These are phyloP conservation scores for Chloromyia formosa DNA, from an alignment of 2,888 invertebrate species.

Conservation along the genomic window DNA sequence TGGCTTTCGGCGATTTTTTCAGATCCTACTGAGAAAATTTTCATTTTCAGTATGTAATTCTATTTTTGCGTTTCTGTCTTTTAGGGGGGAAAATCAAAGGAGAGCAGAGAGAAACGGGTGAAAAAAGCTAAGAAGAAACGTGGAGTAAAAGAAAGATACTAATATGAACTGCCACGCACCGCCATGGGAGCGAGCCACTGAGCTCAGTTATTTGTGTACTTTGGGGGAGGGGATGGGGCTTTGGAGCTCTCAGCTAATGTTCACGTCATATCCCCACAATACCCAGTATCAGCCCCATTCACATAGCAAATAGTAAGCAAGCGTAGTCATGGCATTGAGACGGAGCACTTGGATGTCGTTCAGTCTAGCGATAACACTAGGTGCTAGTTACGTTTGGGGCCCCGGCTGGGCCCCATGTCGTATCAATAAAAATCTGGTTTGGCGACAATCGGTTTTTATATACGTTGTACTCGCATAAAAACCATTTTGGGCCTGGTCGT, in stretches of 20 bases:
- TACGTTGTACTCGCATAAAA: too few relatives aligned
- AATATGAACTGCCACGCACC: constrained; percentile 15
- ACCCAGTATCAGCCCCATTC: neutral
- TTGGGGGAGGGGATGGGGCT: neutral
- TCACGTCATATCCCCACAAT: constrained; percentile 12
- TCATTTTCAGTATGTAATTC: neutral
- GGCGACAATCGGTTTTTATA: too few relatives aligned
- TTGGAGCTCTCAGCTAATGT: constrained; percentile 18
- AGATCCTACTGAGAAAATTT: neutral
- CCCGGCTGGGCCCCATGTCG: too few relatives aligned
- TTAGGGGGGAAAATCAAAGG: constrained; percentile 12
- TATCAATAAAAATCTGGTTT: too few relatives aligned
- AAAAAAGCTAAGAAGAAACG: constrained; percentile 26
- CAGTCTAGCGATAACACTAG: too few relatives aligned
- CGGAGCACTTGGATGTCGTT: too few relatives aligned
- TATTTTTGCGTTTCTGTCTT: constrained; percentile 29
- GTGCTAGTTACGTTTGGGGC: too few relatives aligned
- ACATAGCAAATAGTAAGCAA: too few relatives aligned
- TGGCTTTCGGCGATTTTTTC: neutral
- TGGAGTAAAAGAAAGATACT: constrained; percentile 4
- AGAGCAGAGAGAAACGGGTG: constrained; percentile 19
- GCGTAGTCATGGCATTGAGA: too few relatives aligned
- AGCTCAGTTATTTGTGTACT: neutral
- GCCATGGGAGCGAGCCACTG: constrained; percentile 34
- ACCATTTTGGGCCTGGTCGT: too few relatives aligned